phyloP scores from a whole-genome alignment of 2,888 invertebrate species.

The Andrena camellia region DNA sequence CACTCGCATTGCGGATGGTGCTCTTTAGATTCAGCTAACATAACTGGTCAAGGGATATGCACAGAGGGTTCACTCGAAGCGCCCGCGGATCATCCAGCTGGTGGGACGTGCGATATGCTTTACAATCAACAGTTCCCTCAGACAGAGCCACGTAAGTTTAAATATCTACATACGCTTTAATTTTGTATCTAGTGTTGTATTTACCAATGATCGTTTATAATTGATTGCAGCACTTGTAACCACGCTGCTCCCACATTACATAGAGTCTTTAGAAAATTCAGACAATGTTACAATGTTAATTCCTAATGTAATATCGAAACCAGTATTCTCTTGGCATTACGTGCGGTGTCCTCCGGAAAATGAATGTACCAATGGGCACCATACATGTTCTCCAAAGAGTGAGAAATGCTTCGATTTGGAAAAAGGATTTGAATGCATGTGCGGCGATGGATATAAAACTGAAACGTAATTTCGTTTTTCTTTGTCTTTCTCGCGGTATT shows the following conservation, averaged over 20 bases:
- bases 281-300: conserved; percentile 74
- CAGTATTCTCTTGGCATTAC: conserved; percentile 93
- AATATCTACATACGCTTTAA: background rate
- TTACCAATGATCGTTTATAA: conserved; percentile 3
- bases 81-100: conserved; percentile 88
- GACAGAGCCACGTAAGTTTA: conserved; percentile 72
- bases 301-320: conserved; percentile 53
- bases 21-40: conserved; percentile 87
- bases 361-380: conserved; percentile 96
- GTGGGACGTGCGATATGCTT: conserved; percentile 86
- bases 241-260: conserved; percentile 62
- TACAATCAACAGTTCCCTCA: conserved; percentile 81
- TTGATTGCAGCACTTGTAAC: conserved; percentile 66
- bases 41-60: conserved; percentile 92
- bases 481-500: background rate
- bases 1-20: conserved; percentile 98
- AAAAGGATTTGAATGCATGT: conserved; percentile 94
- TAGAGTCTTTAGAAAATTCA: conserved; percentile 58
- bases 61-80: conserved; percentile 92
- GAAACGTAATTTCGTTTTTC: conserved; percentile 85
- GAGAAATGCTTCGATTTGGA: conserved; percentile 95
- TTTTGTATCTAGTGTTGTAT: background rate
- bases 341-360: conserved; percentile 96
- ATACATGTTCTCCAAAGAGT: conserved; percentile 94
- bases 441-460: conserved; percentile 90